Evolutionary conservation across 2,113 vertebrate genomes (phyloP).

Genomic region (Peromyscus californicus): DNA sequence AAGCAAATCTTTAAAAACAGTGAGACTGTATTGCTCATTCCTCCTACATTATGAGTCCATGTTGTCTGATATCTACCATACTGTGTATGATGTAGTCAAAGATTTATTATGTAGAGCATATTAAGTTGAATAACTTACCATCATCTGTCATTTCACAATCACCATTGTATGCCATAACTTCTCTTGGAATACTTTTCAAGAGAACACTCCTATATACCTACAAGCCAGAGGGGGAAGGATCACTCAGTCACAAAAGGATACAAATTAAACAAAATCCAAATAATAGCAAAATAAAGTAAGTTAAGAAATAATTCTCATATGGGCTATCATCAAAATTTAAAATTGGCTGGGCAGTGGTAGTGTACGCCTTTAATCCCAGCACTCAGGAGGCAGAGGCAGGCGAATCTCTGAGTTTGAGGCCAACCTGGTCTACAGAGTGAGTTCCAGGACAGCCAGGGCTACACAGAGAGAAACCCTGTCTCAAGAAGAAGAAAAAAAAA

Average conservation of each 20-base stretch:
- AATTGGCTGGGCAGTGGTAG: background rate
- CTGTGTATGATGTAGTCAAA: slow-evolving; percentile 8
- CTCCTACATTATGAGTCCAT: background rate
- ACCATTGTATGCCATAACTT: slow-evolving; percentile 78
- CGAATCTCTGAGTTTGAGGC: background rate
- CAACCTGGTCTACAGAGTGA: background rate
- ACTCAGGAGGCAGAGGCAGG: background rate
- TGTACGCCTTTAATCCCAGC: background rate
- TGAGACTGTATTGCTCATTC: background rate
- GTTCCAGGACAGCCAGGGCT: background rate
- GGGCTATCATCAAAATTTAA: slow-evolving; percentile 25
- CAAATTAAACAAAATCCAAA: slow-evolving; percentile 56
- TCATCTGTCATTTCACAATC: slow-evolving; percentile 86
- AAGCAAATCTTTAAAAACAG: background rate
- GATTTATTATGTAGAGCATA: background rate
- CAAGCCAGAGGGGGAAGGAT: background rate
- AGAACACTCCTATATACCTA: slow-evolving; percentile 98
- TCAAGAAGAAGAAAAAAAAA: background rate
- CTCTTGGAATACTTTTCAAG: slow-evolving; percentile 86
- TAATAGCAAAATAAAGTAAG: slow-evolving; percentile 43
- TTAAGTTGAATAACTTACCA: slow-evolving; percentile 79
- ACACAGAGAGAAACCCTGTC: background rate
- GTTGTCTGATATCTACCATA: background rate
- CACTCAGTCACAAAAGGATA: slow-evolving; percentile 50
- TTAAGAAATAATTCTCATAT: slow-evolving; percentile 17